These are phyloP conservation scores for Palloptera scutellata DNA, from an alignment of 2,888 invertebrate species.

Conservation along the genomic window DNA sequence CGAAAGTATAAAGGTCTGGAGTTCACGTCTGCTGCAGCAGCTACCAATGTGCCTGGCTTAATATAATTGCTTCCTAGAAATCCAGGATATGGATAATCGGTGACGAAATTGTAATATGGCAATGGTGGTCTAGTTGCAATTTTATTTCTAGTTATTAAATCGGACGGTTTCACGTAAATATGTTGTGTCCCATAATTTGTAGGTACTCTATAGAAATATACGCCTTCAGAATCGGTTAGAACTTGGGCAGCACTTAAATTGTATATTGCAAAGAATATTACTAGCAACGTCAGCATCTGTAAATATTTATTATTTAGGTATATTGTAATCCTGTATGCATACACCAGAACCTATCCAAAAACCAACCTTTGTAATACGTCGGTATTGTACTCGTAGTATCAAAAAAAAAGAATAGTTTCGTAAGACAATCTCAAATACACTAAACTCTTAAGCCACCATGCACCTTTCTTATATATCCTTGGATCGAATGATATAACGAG, in stretches of 20 bases:
- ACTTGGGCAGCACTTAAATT: slow-evolving; percentile 4
- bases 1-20: slow-evolving; percentile 44
- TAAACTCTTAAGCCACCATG: no score
- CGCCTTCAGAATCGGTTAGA: slow-evolving; percentile 27
- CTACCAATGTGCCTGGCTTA: slow-evolving; percentile 55
- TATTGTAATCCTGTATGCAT: no score
- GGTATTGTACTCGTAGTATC: no score
- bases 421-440: no score
- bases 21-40: slow-evolving; percentile 38
- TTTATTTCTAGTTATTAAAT: slow-evolving; percentile 35
- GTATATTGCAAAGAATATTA: not conserved
- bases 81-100: slow-evolving; percentile 50
- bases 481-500: no score
- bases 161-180: slow-evolving; percentile 34
- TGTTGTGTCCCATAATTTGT: slow-evolving; percentile 18
- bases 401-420: no score
- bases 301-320: slow-evolving; percentile 2
- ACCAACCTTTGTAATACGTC: no score
- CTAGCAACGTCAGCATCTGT: slow-evolving; percentile 19
- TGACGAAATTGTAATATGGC: slow-evolving; percentile 45
- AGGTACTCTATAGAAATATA: slow-evolving; percentile 35
- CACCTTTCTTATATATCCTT: no score
- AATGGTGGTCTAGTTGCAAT: slow-evolving; percentile 35
- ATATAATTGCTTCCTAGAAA: slow-evolving; percentile 53
- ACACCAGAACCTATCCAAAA: no score